Percentiles rank a stretch among this genome's conserved stretches.
Conservation (phyloP, 2,888 invertebrate species). For the Parnassius glacialis region DNA sequence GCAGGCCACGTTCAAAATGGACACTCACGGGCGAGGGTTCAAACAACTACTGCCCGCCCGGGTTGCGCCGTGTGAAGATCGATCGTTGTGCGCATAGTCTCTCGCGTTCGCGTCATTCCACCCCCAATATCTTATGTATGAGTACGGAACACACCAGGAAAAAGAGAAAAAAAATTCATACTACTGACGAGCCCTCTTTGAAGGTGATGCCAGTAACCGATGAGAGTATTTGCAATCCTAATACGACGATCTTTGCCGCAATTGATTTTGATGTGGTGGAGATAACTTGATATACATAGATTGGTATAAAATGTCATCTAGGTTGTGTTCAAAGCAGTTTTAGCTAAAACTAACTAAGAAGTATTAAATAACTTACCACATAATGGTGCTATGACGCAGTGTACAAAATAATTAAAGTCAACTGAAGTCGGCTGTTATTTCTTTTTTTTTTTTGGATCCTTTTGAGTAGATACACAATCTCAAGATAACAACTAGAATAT, state of each 20-base stretch:
- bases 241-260: slow-evolving; percentile 11
- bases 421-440: too few species aligned
- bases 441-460: too few species aligned
- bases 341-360: too few species aligned
- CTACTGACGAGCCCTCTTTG: slow-evolving; percentile 34
- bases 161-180: slow-evolving; percentile 55
- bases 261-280: slow-evolving; percentile 14
- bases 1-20: slow-evolving; percentile 42
- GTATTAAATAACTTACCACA: too few species aligned
- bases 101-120: slow-evolving; percentile 56
- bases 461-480: too few species aligned
- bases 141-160: slow-evolving; percentile 60
- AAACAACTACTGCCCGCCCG: slow-evolving; percentile 63
- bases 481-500: too few species aligned
- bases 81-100: slow-evolving; percentile 70
- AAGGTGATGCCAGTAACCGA: slow-evolving; percentile 13
- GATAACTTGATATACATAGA: too few species aligned
- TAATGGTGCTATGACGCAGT: too few species aligned
- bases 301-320: neutral
- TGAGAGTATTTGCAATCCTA: slow-evolving; percentile 17
- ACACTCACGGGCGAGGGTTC: slow-evolving; percentile 39
- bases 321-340: too few species aligned
- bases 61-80: slow-evolving; percentile 61
- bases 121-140: slow-evolving; percentile 78
- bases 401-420: too few species aligned